Evolutionary conservation across 1,140 invertebrate species (phyloP).

Genomic region (Megalopta genalis): DNA sequence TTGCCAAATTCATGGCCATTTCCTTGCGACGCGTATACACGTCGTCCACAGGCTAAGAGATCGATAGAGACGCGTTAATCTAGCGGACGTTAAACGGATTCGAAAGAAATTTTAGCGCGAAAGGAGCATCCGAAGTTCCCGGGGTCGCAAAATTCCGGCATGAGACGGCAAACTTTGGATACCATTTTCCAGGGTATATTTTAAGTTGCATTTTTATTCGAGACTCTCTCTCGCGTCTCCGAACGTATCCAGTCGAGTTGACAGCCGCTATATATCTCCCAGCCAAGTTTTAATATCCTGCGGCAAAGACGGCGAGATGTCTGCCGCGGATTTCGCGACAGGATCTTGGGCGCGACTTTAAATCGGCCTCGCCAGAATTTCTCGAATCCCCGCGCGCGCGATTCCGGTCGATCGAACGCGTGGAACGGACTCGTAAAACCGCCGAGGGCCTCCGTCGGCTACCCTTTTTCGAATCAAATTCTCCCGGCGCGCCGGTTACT

Average conservation of each 20-base stretch:
- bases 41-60: too few relatives aligned
- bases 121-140: too few relatives aligned
- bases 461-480: constrained; percentile 35
- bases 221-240: constrained; percentile 11
- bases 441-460: not conserved
- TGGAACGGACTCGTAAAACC: constrained; percentile 1
- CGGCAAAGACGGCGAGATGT: constrained; percentile 14
- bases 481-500: constrained; percentile 8
- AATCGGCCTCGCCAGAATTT: constrained; percentile 38
- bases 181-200: not conserved
- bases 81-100: too few relatives aligned
- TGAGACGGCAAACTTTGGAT: constrained; percentile 2
- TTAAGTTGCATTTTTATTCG: constrained; percentile 40
- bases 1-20: too few relatives aligned
- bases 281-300: constrained; percentile 56
- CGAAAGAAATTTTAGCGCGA: too few relatives aligned
- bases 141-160: too few relatives aligned
- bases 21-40: too few relatives aligned
- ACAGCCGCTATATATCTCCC: constrained; percentile 10
- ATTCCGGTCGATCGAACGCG: not conserved
- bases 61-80: too few relatives aligned
- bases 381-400: constrained; percentile 10
- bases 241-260: constrained; percentile 17
- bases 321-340: constrained; percentile 35
- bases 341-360: constrained; percentile 40